These are phyloP conservation scores for Phalloptychus januarius DNA, from an alignment of 2,797 vertebrate species.

Conservation along the genomic window DNA sequence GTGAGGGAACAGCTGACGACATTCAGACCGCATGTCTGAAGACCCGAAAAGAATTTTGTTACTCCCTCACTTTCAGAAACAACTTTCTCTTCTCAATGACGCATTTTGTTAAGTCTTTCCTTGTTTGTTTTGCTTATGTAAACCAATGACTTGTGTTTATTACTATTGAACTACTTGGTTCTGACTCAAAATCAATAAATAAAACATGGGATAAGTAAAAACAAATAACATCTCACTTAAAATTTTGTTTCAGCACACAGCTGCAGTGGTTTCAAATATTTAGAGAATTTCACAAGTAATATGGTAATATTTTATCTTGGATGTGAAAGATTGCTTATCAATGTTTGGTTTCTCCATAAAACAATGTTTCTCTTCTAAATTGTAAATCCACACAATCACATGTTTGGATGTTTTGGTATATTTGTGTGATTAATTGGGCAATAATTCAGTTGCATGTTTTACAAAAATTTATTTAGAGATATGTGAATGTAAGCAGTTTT, in stretches of 20 bases:
- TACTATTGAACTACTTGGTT: background rate
- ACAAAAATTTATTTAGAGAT: background rate
- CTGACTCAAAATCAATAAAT: background rate
- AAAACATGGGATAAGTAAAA: slow-evolving; percentile 1
- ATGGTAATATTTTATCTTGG: background rate
- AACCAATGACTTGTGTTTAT: slow-evolving; percentile 18
- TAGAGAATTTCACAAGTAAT: background rate
- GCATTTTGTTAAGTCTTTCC: background rate
- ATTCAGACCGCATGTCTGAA: slow-evolving; percentile 10
- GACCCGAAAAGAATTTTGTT: slow-evolving; percentile 6
- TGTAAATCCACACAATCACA: background rate
- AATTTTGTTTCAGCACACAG: background rate
- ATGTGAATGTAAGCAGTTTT: background rate
- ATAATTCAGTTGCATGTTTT: background rate
- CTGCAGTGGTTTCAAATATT: background rate
- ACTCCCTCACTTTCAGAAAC: background rate
- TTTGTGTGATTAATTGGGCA: background rate
- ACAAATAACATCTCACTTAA: background rate
- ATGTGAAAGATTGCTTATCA: background rate
- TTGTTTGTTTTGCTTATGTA: background rate
- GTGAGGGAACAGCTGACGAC: slow-evolving; percentile 60
- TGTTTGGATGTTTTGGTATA: background rate
- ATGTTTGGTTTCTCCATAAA: background rate
- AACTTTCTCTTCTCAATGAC: background rate
- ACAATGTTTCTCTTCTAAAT: background rate